These are phyloP conservation scores for Pygocentrus nattereri DNA, from an alignment of 2,797 vertebrate genomes.

Conservation along the genomic window DNA sequence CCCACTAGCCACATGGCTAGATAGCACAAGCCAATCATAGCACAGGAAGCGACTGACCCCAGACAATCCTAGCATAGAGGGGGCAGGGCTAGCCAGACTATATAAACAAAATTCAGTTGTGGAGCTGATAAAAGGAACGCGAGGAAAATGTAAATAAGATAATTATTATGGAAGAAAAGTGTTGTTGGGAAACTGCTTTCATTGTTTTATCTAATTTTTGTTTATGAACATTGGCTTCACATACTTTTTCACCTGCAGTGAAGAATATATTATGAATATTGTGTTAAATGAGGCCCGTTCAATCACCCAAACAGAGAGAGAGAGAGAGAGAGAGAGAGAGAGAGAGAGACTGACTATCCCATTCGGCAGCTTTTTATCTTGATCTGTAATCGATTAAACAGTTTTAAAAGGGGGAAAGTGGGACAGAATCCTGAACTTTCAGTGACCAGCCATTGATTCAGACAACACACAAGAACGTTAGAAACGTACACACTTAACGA, in stretches of 20 bases:
- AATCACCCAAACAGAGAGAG: neutral
- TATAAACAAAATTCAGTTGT: neutral
- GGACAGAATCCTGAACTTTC: constrained; percentile 17
- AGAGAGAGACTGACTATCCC: neutral
- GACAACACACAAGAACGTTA: neutral
- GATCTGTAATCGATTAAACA: constrained; percentile 1
- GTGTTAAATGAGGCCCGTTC: neutral
- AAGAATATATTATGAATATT: no score
- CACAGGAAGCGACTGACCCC: neutral
- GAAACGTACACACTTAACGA: neutral
- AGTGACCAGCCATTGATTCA: constrained; percentile 8
- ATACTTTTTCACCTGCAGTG: no score
- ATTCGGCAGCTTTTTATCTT: neutral
- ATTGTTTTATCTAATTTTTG: no score
- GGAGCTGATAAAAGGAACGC: neutral
- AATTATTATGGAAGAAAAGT: no score
- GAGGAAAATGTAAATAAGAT: no score
- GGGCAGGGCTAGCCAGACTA: no score
- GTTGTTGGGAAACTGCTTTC: no score
- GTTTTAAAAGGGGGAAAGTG: constrained; percentile 33
- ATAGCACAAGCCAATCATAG: neutral
- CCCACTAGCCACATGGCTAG: no score
- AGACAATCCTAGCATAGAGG: neutral
- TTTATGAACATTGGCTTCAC: no score
- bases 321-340: no score